Base-by-base conservation (phyloP, 1,140 invertebrate species). In the Myzus persicae region DNA sequence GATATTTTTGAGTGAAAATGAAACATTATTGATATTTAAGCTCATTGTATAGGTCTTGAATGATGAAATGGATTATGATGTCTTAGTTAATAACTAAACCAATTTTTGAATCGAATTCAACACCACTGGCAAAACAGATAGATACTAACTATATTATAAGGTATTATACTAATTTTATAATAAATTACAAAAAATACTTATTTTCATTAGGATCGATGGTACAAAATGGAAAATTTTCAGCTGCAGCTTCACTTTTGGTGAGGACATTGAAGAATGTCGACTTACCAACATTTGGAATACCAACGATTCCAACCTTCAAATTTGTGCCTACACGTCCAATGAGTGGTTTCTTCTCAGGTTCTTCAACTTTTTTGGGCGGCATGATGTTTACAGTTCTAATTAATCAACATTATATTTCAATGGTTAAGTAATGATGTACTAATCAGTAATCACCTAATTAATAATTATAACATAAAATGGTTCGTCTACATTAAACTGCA, bases 151-250 rank as follows among this genome's bases (percentile, higher is more conserved):
- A 38, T 26, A 48, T 18, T 11, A 36, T 84, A 84, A 84, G 38
- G 3, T 1, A 84, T 26, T 40, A 40, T 84, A 82, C 31, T 87
- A 84, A n/a, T 44, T 90, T 85, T 31, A 48, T 93, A 94, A 90
- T 94, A 93, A 59, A 94, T 94, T 93, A 94, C 96, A 95, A 95
- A 94, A 94, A 95, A 97, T 98, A 98, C 98, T 99, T 98, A 99
- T 99, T 99, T 97, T 99, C 99, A 98, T 99, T 99, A 42, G 99
- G 99, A 96, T 99, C 99, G 95, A 99, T 99, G 95, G 99, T 99
- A 96, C 99, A 99, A 96, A 99, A 99, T 11, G 99, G 99, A 95
- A 99, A 99, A 95, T 99, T 99, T 96, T 99, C 98, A 93, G 99
- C 99, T 93, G 98, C 97, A 22, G 98, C 99, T 95, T 98, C 97